Conservation (phyloP, 2,113 vertebrate genomes). For the western clawed frog (Xenopus tropicalis) region UCB_Xtro_10.0 CM004443.2:103974001-103974500, state of each 20-base stretch:
- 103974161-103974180: constrained; percentile 91
- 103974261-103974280: constrained; percentile 93
- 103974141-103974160: constrained; percentile 87
- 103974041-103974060: neutral
- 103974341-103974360: too few species aligned
- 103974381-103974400: too few species aligned
- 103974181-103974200: constrained; percentile 88
- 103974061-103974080: neutral
- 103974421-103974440: too few species aligned
- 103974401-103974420: too few species aligned
- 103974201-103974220: constrained; percentile 87
- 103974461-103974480: too few species aligned
- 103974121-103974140: constrained; percentile 80
- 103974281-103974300: constrained; percentile 83
- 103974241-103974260: constrained; percentile 80
- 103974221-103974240: constrained; percentile 90
- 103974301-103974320: constrained; percentile 47
- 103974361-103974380: too few species aligned
- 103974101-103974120: constrained; percentile 68
- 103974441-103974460: too few species aligned
- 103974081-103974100: neutral
- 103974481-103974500: too few species aligned
- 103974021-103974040: neutral
- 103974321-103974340: too few species aligned
- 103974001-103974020: neutral